phyloP scores from a whole-genome alignment of 2,888 invertebrate genomes.

The Tenthredo distinguenda region DNA sequence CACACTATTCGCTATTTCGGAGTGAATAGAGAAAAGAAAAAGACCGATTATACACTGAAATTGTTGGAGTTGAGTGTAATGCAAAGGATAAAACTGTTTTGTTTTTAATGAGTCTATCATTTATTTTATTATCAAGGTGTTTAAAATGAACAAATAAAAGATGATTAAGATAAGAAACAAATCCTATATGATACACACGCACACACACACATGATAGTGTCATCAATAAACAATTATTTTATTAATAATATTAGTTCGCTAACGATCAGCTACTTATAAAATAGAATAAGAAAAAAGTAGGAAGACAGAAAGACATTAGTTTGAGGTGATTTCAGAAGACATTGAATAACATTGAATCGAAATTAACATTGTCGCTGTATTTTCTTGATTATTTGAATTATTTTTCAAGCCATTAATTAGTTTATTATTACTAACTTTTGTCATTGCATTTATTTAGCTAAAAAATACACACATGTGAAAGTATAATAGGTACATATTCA shows the following conservation, averaged over 20 bases:
- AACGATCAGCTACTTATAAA: slow-evolving; percentile 31
- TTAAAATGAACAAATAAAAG: neutral
- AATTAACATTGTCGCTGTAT: neutral
- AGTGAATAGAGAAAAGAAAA: neutral
- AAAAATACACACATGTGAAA: slow-evolving; percentile 33
- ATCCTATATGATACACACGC: neutral
- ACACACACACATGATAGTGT: neutral
- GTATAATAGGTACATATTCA: neutral
- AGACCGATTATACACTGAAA: neutral
- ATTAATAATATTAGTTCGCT: neutral
- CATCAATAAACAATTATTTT: neutral
- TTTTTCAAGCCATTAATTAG: neutral
- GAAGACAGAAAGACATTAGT: neutral
- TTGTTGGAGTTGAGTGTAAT: neutral
- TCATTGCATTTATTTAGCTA: slow-evolving; percentile 6
- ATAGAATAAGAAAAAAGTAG: neutral
- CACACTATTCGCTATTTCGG: neutral
- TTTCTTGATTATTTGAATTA: neutral
- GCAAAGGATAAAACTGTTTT: neutral
- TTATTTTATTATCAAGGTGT: neutral
- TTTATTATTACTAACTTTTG: neutral
- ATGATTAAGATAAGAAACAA: neutral
- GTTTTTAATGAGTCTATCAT: neutral
- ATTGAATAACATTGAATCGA: neutral
- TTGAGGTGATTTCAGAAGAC: neutral